Conservation (phyloP, 2,797 vertebrate genomes). For the Philypnodon macrostomus region DNA sequence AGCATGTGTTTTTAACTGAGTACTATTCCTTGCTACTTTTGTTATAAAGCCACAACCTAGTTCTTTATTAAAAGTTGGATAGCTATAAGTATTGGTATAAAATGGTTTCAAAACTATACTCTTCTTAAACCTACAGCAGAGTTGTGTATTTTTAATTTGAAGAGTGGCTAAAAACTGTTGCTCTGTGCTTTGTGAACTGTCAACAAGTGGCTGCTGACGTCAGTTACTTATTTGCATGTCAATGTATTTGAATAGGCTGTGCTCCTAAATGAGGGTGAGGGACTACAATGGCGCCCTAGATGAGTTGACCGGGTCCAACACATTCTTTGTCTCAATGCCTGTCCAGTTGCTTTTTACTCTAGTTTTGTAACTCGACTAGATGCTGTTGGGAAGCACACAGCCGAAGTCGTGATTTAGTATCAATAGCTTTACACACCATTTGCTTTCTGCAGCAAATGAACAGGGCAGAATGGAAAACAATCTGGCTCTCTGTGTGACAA, state of each 20-base stretch:
- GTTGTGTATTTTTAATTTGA: background rate
- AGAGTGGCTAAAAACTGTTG: conserved; percentile 28
- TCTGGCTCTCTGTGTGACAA: background rate
- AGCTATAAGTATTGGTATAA: background rate
- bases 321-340: background rate
- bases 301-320: background rate
- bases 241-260: conserved; percentile 34
- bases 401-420: background rate
- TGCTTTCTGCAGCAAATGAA: conserved; percentile 8
- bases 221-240: conserved; percentile 44
- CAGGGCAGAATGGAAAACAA: conserved; percentile 3
- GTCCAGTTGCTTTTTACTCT: conserved; percentile 1
- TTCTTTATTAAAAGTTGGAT: too few relatives aligned
- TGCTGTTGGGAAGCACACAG: background rate
- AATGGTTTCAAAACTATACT: too few relatives aligned
- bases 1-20: too few relatives aligned
- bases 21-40: too few relatives aligned
- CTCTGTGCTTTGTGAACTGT: conserved; percentile 14
- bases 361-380: background rate
- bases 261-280: conserved; percentile 10
- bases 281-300: background rate
- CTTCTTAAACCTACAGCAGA: background rate
- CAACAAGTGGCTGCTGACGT: conserved; percentile 23
- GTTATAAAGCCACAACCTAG: too few relatives aligned
- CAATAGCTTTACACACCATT: conserved; percentile 2